Percentiles rank a stretch among this genome's conserved stretches.
These are phyloP conservation scores for Aculops lycopersici DNA, from an alignment of 1,140 invertebrate genomes.

Conservation along the genomic window DNA sequence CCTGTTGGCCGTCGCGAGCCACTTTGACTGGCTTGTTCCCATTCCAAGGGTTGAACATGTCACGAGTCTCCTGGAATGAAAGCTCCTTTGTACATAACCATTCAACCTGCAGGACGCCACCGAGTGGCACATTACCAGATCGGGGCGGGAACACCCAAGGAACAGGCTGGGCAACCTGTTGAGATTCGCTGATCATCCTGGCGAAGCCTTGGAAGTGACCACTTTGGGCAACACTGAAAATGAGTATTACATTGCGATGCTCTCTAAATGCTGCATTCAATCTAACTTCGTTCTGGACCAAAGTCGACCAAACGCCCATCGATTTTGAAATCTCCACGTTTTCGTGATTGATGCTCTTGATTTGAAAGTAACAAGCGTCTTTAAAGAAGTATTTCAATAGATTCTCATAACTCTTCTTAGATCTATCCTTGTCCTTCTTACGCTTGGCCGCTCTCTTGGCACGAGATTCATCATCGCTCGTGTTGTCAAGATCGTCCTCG, in stretches of 20 bases:
- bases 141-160: slow-evolving; percentile 85
- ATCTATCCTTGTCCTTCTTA: too few relatives aligned
- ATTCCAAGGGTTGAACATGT: slow-evolving; percentile 90
- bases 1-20: slow-evolving; percentile 81
- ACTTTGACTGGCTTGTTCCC: slow-evolving; percentile 95
- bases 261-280: slow-evolving; percentile 70
- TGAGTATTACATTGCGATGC: slow-evolving; percentile 63
- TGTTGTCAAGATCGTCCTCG: not conserved
- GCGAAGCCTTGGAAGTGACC: slow-evolving; percentile 68
- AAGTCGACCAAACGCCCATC: slow-evolving; percentile 85
- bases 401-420: slow-evolving; percentile 41
- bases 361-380: slow-evolving; percentile 77
- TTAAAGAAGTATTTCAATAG: slow-evolving; percentile 76
- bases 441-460: not conserved
- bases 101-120: slow-evolving; percentile 76
- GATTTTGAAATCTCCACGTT: slow-evolving; percentile 75
- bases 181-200: slow-evolving; percentile 46
- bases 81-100: slow-evolving; percentile 79
- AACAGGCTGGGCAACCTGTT: slow-evolving; percentile 52
- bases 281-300: slow-evolving; percentile 81
- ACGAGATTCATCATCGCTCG: not conserved
- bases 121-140: slow-evolving; percentile 56
- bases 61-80: slow-evolving; percentile 58
- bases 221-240: slow-evolving; percentile 91
- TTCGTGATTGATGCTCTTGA: slow-evolving; percentile 89